Evolutionary conservation across 1,140 invertebrate genomes (phyloP).

Genomic region (Bombus superbus): DNA sequence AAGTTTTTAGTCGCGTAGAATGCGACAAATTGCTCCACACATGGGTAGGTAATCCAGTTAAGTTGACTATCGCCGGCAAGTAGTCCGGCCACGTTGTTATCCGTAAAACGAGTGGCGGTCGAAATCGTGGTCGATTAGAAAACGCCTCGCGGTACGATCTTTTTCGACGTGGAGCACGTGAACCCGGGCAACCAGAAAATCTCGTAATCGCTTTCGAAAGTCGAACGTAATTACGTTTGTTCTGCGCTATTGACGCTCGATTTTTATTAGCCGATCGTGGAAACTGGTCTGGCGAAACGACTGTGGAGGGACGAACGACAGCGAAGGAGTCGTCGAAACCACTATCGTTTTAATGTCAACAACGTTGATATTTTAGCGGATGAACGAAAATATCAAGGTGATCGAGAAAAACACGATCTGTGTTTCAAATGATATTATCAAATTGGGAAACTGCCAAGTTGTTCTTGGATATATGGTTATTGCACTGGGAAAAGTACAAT

Average conservation of each 20-base stretch:
- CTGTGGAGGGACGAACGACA: conserved; percentile 19
- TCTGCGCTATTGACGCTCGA: conserved; percentile 59
- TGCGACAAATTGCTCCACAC: conserved; percentile 3
- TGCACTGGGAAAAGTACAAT: neutral
- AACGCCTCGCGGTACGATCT: neutral
- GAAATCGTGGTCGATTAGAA: conserved; percentile 24
- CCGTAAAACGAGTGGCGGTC: neutral
- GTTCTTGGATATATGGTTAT: neutral
- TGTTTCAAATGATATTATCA: neutral
- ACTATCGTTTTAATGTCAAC: neutral
- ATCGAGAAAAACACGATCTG: neutral
- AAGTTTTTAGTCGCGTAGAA: neutral
- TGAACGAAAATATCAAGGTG: neutral
- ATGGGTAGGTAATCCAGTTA: conserved; percentile 15
- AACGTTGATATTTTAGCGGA: neutral
- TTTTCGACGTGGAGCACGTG: conserved; percentile 23
- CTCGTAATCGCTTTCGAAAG: conserved; percentile 61
- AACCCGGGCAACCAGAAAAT: conserved; percentile 48
- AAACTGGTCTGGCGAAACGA: neutral
- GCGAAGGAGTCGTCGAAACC: neutral
- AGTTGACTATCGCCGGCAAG: neutral
- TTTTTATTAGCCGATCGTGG: conserved; percentile 56
- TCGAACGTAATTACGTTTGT: conserved; percentile 66
- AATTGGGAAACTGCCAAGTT: neutral
- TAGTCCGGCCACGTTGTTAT: conserved; percentile 22